These are phyloP conservation scores for Meiosimyza platycephala DNA, from an alignment of 2,888 invertebrate species.

Conservation along the genomic window DNA sequence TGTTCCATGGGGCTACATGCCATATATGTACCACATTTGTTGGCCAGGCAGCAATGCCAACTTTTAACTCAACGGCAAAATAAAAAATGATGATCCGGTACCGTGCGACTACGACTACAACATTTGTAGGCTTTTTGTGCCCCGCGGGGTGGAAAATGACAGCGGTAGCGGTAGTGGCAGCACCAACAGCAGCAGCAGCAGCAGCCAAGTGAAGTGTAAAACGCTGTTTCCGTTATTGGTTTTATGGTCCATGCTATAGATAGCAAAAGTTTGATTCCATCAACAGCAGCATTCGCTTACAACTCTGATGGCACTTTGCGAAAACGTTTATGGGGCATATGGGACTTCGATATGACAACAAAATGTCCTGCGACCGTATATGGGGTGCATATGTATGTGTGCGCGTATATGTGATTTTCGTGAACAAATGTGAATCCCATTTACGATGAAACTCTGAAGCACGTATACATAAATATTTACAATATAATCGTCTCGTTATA, in stretches of 20 bases:
- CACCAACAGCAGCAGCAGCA: no score
- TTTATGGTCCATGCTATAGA: slow-evolving; percentile 60
- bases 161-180: background rate
- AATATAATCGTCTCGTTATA: slow-evolving; percentile 25
- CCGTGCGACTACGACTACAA: slow-evolving; percentile 24
- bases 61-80: slow-evolving; percentile 61
- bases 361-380: slow-evolving; percentile 51
- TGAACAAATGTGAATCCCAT: slow-evolving; percentile 17
- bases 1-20: slow-evolving; percentile 45
- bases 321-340: slow-evolving; percentile 64
- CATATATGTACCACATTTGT: slow-evolving; percentile 43
- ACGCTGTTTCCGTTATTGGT: slow-evolving; percentile 66
- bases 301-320: slow-evolving; percentile 60
- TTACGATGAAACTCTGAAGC: background rate
- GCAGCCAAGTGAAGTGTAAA: slow-evolving; percentile 64
- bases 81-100: slow-evolving; percentile 67
- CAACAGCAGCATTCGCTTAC: slow-evolving; percentile 50
- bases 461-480: background rate
- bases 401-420: slow-evolving; percentile 24
- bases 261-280: slow-evolving; percentile 54
- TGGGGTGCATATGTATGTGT: slow-evolving; percentile 18
- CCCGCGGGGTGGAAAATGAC: background rate
- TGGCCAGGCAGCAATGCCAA: slow-evolving; percentile 47
- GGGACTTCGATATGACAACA: slow-evolving; percentile 66
- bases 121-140: background rate